Base-by-base conservation (phyloP, 2,888 invertebrate species). In the Sinotaia quadrata region DNA sequence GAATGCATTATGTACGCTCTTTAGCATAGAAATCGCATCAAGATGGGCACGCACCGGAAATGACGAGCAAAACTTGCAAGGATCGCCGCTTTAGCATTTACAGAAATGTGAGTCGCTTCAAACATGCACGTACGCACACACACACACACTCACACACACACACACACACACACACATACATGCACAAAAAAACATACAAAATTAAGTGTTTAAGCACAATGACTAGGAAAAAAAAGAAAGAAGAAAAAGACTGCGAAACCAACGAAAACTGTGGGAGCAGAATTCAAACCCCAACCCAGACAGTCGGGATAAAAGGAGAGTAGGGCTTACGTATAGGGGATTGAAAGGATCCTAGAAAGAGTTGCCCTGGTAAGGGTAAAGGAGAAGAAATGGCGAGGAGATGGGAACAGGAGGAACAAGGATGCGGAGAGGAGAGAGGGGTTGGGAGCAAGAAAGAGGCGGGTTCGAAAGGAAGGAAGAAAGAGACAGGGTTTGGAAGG, bases 81-180 rank as follows among this genome's bases (percentile, higher is more conserved):
- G n/a, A n/a, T n/a, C n/a, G n/a, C n/a, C n/a, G n/a, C n/a, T n/a
- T n/a, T n/a, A n/a, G n/a, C n/a, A n/a, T n/a, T n/a, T n/a, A n/a
- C n/a, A n/a, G n/a, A n/a, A n/a, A n/a, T n/a, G n/a, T n/a, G n/a
- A n/a, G n/a, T n/a, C n/a, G n/a, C n/a, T n/a, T n/a, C 36, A 58
- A 15, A 37, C 31, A 31, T 18, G 34, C 33, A 36, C 15, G 41
- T 27, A 37, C 59, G 27, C 24, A 37, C 37, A 59, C 37, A n/a
- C 36, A 59, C 24, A 24, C 36, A 41, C n/a, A 21, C 1, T 41
- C 3, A n/a, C 37, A 58, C 21, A 37, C 36, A 58, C 21, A 37
- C 57, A 57, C 34, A 33, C 57, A 57, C n/a, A 5, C 57, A 57
- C 10, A 33, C 8, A 33, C n/a, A 33, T n/a, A 34, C 34, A 33